Percentiles rank a stretch among this genome's conserved stretches.
phyloP scores from a whole-genome alignment of 1,140 invertebrate genomes.

The Rhagoletis zephyria region DNA sequence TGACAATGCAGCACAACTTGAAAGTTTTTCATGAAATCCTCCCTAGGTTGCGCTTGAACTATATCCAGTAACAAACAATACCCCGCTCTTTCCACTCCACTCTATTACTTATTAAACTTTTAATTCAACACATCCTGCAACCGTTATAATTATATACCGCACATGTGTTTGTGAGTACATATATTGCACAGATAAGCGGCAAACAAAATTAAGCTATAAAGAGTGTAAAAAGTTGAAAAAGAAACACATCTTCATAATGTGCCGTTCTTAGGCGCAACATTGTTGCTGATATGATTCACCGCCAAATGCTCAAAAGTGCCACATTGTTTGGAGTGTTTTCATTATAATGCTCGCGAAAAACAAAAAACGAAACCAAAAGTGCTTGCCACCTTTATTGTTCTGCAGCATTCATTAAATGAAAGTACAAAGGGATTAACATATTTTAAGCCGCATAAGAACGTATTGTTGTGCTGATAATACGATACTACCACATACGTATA shows the following conservation, averaged over 20 bases:
- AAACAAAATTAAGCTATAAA: background rate
- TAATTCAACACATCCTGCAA: conserved; percentile 36
- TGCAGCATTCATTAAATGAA: background rate
- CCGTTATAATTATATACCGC: conserved; percentile 15
- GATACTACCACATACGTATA: background rate
- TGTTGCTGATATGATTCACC: background rate
- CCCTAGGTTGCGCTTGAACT: too few species aligned
- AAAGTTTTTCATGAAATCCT: too few species aligned
- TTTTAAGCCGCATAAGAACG: conserved; percentile 5
- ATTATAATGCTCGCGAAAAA: conserved; percentile 3
- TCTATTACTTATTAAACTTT: conserved; percentile 14
- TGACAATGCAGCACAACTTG: too few species aligned
- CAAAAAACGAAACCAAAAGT: background rate
- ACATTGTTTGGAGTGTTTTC: conserved; percentile 34
- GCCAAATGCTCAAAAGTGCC: conserved; percentile 4
- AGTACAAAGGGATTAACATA: conserved; percentile 35
- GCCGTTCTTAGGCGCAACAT: conserved; percentile 4
- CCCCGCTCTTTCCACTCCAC: background rate
- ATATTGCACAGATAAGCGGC: background rate
- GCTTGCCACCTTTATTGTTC: background rate
- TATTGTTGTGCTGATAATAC: background rate
- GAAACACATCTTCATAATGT: background rate
- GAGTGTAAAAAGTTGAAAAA: background rate
- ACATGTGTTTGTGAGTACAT: background rate
- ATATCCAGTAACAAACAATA: background rate